phyloP scores from a whole-genome alignment of 2,113 vertebrate genomes.

The Paralichthys olivaceus region DNA sequence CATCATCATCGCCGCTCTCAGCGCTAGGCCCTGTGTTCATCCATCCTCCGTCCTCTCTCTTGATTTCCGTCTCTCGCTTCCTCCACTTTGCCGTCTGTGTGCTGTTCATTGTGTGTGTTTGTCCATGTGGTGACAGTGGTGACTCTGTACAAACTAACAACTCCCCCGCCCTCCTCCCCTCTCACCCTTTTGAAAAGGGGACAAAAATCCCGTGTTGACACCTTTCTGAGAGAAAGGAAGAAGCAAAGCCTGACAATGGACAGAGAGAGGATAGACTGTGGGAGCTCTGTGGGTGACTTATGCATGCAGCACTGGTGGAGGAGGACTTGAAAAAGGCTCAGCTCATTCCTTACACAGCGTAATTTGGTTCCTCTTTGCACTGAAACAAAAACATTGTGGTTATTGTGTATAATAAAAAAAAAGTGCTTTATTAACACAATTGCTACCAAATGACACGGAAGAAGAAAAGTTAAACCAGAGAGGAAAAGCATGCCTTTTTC shows the following conservation, averaged over 20 bases:
- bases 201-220: constrained; percentile 64
- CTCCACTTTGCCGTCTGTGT: constrained; percentile 82
- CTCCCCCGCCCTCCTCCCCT: background rate
- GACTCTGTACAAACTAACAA: constrained; percentile 77
- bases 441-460: constrained; percentile 66
- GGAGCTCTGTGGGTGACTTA: constrained; percentile 60
- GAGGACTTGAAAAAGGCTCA: constrained; percentile 77
- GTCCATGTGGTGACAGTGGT: constrained; percentile 80
- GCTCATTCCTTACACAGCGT: constrained; percentile 69
- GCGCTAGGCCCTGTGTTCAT: constrained; percentile 85
- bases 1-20: constrained; percentile 85
- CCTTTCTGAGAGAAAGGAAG: constrained; percentile 85
- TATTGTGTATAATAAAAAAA: constrained; percentile 67
- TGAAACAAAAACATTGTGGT: constrained; percentile 74
- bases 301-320: constrained; percentile 73
- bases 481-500: constrained; percentile 82
- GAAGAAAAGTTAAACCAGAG: constrained; percentile 50
- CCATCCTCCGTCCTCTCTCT: constrained; percentile 82
- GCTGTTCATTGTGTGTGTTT: constrained; percentile 82
- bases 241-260: constrained; percentile 82
- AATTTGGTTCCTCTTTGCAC: constrained; percentile 80
- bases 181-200: constrained; percentile 55
- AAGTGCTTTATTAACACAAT: constrained; percentile 78
- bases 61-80: constrained; percentile 81
- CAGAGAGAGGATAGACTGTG: constrained; percentile 74